Conservation (phyloP, 2,113 vertebrate genomes). For the Psittacara wagleri region DNA sequence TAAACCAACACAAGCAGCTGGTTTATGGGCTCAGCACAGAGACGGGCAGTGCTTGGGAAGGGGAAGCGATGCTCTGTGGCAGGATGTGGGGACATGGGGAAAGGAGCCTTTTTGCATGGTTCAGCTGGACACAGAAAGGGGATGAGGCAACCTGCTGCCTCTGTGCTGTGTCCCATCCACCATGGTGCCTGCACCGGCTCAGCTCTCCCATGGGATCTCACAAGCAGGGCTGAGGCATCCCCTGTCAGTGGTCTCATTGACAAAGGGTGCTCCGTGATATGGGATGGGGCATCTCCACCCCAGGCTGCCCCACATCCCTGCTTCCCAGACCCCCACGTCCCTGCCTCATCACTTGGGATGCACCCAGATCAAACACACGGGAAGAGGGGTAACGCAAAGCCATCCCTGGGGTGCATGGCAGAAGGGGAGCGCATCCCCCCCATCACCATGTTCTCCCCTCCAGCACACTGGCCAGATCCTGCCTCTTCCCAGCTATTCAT, state of each 20-base stretch:
- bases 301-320: fast-evolving
- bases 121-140: not conserved
- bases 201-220: not conserved
- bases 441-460: not conserved
- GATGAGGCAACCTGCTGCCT: not conserved
- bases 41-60: not conserved
- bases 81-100: not conserved
- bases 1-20: not conserved
- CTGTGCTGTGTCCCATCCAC: fast-evolving
- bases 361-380: fast-evolving
- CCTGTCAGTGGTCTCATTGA: fast-evolving
- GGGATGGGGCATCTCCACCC: not conserved
- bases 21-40: not conserved
- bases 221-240: not conserved
- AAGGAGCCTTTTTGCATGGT: fast-evolving
- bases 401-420: no score
- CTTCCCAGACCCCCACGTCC: not conserved
- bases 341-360: not conserved
- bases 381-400: not conserved
- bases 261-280: fast-evolving
- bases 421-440: fast-evolving
- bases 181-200: fast-evolving
- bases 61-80: not conserved
- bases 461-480: not conserved
- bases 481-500: not conserved